A percentile compares a stretch with the other conserved stretches of the same genome.
phyloP scores from a whole-genome alignment of 2,888 invertebrate genomes.

The Trichopoda pennipes region DNA sequence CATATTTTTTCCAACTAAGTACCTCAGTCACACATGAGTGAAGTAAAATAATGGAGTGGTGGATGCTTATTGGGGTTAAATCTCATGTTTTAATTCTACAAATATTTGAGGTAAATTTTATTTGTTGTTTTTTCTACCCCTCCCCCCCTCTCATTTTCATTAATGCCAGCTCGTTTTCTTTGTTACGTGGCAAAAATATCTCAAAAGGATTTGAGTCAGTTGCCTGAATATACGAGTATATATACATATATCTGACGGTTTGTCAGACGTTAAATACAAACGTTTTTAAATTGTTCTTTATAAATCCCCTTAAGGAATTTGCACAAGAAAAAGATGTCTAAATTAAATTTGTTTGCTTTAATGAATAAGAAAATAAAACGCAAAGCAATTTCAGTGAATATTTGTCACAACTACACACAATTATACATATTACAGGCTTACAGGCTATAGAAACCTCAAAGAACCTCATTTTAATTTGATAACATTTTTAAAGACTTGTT shows the following conservation, averaged over 20 bases:
- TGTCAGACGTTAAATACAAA: not conserved
- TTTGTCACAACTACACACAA: constrained; percentile 17
- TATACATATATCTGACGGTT: not conserved
- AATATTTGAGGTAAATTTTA: constrained; percentile 12
- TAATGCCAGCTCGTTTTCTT: not conserved
- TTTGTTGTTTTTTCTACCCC: not conserved
- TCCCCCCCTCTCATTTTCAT: not conserved
- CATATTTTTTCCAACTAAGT: too few relatives aligned
- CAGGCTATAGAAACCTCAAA: not conserved
- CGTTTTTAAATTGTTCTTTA: constrained; percentile 5
- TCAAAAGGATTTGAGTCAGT: not conserved
- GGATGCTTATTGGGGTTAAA: not conserved
- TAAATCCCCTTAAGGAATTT: constrained; percentile 31
- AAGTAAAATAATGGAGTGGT: not conserved
- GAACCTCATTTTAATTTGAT: not conserved
- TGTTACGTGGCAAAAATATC: not conserved
- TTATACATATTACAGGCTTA: too few relatives aligned
- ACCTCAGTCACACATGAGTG: too few relatives aligned
- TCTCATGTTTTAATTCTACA: constrained; percentile 10
- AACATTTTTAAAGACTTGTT: not conserved
- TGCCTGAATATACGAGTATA: not conserved
- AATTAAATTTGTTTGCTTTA: constrained; percentile 34
- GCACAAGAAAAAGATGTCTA: constrained; percentile 15
- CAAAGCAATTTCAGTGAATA: not conserved
- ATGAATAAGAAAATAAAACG: constrained; percentile 16